Evolutionary conservation across 2,113 vertebrate genomes (phyloP).

Genomic region (Scomber colias): DNA sequence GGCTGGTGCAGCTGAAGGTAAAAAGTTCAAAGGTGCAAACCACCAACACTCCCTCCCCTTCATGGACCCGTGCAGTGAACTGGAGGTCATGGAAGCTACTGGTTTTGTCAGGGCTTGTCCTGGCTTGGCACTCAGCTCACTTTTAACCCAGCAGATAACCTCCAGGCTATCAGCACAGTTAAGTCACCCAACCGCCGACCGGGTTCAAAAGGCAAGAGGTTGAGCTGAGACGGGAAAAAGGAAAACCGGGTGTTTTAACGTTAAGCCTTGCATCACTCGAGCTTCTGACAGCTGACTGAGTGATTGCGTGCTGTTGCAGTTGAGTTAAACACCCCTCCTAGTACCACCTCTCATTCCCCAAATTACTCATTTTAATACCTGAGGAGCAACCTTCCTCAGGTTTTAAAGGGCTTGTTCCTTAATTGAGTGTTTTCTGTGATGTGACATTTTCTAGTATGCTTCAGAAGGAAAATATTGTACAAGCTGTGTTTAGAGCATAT

Average conservation of each 20-base stretch:
- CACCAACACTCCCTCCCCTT: neutral
- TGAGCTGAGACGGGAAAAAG: neutral
- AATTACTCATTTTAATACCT: slow-evolving; percentile 45
- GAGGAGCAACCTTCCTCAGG: neutral
- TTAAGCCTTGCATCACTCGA: slow-evolving; percentile 15
- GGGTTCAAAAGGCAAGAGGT: slow-evolving; percentile 31
- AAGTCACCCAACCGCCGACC: slow-evolving; percentile 4
- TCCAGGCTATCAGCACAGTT: slow-evolving; percentile 35
- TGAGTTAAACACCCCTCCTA: neutral
- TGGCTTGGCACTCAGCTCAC: slow-evolving; percentile 54
- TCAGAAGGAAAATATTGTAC: neutral
- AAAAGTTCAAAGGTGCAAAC: slow-evolving; percentile 52
- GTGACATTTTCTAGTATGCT: neutral
- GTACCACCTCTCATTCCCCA: slow-evolving; percentile 18
- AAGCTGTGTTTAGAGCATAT: neutral
- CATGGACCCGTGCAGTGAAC: slow-evolving; percentile 53
- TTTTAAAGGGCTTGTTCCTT: neutral
- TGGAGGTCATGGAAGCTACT: slow-evolving; percentile 74
- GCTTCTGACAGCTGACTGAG: slow-evolving; percentile 46
- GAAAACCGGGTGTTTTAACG: slow-evolving; percentile 25
- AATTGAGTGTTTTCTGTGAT: slow-evolving; percentile 28
- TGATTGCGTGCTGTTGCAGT: slow-evolving; percentile 9
- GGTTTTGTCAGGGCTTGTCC: slow-evolving; percentile 75
- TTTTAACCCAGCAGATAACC: slow-evolving; percentile 66
- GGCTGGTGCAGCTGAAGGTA: slow-evolving; percentile 4